Conservation (phyloP, 2,888 invertebrate species). For the Strigamia transsilvanica region DNA sequence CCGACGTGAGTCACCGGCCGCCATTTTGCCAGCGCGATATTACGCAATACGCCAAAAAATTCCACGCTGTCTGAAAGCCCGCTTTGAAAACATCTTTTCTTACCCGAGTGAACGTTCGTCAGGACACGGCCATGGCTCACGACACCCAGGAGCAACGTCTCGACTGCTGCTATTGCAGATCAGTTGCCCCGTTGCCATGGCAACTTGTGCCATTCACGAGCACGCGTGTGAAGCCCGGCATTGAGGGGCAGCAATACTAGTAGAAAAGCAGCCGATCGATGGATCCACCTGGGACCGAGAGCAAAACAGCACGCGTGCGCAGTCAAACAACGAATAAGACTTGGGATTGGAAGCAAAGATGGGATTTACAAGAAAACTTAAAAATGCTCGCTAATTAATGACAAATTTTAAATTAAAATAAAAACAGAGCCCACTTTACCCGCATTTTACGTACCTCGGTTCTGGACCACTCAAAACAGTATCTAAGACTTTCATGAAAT, state of each 20-base stretch:
- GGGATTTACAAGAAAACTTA: slow-evolving; percentile 54
- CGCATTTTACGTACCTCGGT: not conserved
- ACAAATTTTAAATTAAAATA: too few relatives aligned
- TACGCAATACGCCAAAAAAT: slow-evolving; percentile 35
- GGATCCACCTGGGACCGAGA: slow-evolving; percentile 8
- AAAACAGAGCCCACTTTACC: too few relatives aligned
- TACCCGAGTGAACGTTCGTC: slow-evolving; percentile 18
- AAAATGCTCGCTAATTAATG: not conserved
- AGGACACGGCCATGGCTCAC: slow-evolving; percentile 6
- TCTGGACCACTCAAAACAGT: not conserved
- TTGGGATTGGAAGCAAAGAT: not conserved
- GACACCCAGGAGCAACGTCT: slow-evolving; percentile 31
- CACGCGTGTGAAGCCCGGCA: slow-evolving; percentile 3
- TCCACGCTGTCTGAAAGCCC: slow-evolving; percentile 9
- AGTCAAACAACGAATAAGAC: not conserved
- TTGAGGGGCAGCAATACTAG: slow-evolving; percentile 11
- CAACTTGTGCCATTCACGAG: slow-evolving; percentile 24
- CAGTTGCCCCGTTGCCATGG: slow-evolving; percentile 22
- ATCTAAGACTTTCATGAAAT: not conserved
- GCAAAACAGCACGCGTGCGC: slow-evolving; percentile 17
- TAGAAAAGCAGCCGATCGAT: slow-evolving; percentile 13
- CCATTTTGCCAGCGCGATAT: not conserved
- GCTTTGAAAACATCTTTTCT: slow-evolving; percentile 4
- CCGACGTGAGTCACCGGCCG: slow-evolving; percentile 22
- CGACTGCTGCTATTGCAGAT: slow-evolving; percentile 30